These are phyloP conservation scores for Spialia ferax DNA, from an alignment of 2,888 invertebrate genomes.

Conservation along the genomic window DNA sequence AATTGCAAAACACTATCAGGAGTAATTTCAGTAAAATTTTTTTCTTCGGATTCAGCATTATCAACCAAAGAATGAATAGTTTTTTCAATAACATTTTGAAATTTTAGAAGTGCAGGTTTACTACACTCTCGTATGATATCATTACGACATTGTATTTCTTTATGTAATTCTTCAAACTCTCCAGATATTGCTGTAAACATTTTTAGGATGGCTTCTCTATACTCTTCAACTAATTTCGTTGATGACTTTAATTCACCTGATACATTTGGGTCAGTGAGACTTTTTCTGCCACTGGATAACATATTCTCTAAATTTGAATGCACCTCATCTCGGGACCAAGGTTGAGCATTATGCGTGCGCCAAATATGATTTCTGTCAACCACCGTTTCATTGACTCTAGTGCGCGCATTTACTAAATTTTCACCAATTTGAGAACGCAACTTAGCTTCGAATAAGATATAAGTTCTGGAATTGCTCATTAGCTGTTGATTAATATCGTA, in stretches of 20 bases:
- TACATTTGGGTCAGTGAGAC: neutral
- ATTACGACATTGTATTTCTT: constrained; percentile 47
- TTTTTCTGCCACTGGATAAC: neutral
- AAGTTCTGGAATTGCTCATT: constrained; percentile 69
- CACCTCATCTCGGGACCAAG: constrained; percentile 46
- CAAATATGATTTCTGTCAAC: constrained; percentile 49
- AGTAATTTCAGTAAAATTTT: constrained; percentile 27
- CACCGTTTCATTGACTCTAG: constrained; percentile 64
- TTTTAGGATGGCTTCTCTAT: constrained; percentile 59
- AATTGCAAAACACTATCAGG: constrained; percentile 55
- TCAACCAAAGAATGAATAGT: neutral
- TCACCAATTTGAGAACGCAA: constrained; percentile 63
- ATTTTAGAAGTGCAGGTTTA: constrained; percentile 43
- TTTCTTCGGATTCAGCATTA: neutral
- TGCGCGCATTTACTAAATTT: constrained; percentile 55
- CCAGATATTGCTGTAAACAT: constrained; percentile 58
- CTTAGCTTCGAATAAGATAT: constrained; percentile 64
- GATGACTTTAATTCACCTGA: neutral
- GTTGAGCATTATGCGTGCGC: constrained; percentile 51
- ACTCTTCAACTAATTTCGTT: constrained; percentile 59
- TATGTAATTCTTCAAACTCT: constrained; percentile 38
- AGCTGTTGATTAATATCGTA: constrained; percentile 75
- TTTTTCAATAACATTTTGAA: constrained; percentile 55
- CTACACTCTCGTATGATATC: constrained; percentile 32
- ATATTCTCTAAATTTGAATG: neutral